phyloP scores from a whole-genome alignment of 92 coral and sea anemone species.

The Plumapathes pennacea region DNA sequence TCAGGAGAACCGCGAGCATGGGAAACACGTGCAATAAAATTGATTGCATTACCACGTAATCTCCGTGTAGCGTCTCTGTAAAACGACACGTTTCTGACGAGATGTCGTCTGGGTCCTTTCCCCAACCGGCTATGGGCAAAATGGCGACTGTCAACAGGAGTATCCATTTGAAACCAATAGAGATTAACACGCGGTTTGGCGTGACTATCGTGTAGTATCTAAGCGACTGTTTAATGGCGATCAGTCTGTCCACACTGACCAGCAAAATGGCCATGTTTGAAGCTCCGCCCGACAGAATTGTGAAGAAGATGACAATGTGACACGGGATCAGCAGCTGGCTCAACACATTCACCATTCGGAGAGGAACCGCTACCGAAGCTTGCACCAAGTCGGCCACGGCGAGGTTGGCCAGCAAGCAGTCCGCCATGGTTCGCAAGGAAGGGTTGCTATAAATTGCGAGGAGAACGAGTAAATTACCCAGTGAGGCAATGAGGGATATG shows the following conservation, averaged over 20 bases:
- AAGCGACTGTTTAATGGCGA: slow-evolving; percentile 41
- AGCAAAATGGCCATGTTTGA: slow-evolving; percentile 26
- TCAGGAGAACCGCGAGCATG: neutral
- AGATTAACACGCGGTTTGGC: neutral
- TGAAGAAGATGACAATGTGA: slow-evolving; percentile 3
- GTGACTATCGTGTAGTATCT: slow-evolving; percentile 7
- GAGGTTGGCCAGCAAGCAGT: slow-evolving; percentile 24
- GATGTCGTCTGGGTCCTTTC: neutral
- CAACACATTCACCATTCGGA: slow-evolving; percentile 19
- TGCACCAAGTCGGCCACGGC: slow-evolving; percentile 47
- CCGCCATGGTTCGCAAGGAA: slow-evolving; percentile 2
- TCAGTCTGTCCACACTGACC: slow-evolving; percentile 22
- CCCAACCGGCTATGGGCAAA: slow-evolving; percentile 31
- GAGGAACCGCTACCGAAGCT: slow-evolving; percentile 36
- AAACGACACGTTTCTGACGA: slow-evolving; percentile 16
- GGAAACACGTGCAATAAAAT: slow-evolving; percentile 17
- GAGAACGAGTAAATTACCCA: neutral
- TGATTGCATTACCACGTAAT: neutral
- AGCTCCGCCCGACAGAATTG: slow-evolving; percentile 39
- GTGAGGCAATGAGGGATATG: neutral
- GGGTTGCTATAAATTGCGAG: neutral
- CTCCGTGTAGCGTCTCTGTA: neutral
- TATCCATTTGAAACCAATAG: slow-evolving; percentile 8
- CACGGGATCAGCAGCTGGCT: neutral
- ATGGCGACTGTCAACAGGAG: slow-evolving; percentile 8